Evolutionary conservation across 2,113 vertebrate genomes (phyloP).

Genomic region (Ia io): DNA sequence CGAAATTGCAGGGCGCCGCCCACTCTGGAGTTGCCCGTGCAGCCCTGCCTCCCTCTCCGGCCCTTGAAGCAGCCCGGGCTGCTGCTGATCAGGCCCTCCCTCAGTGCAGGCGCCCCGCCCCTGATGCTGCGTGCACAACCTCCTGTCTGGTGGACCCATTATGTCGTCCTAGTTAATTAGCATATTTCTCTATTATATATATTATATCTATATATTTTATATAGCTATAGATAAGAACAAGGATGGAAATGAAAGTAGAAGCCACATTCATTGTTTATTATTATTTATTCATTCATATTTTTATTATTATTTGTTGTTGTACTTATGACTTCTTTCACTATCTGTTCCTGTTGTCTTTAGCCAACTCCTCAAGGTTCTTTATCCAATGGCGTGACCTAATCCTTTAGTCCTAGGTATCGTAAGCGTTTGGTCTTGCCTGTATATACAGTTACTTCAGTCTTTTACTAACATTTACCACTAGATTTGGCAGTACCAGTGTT

Average conservation of each 20-base stretch:
- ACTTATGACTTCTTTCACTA: background rate
- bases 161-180: too few relatives aligned
- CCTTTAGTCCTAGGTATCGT: background rate
- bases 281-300: background rate
- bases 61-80: too few relatives aligned
- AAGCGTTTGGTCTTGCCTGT: background rate
- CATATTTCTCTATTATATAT: too few relatives aligned
- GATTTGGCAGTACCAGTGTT: background rate
- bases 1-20: too few relatives aligned
- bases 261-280: background rate
- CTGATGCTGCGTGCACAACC: too few relatives aligned
- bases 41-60: too few relatives aligned
- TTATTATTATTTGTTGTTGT: background rate
- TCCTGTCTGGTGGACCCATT: too few relatives aligned
- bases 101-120: too few relatives aligned
- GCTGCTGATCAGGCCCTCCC: too few relatives aligned
- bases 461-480: background rate
- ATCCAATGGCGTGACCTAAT: background rate
- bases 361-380: background rate
- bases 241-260: background rate
- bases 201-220: too few relatives aligned
- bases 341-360: background rate
- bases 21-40: too few relatives aligned
- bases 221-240: background rate
- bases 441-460: background rate